phyloP scores from a whole-genome alignment of 2,113 vertebrate species.

The Entelurus aequoreus region DNA sequence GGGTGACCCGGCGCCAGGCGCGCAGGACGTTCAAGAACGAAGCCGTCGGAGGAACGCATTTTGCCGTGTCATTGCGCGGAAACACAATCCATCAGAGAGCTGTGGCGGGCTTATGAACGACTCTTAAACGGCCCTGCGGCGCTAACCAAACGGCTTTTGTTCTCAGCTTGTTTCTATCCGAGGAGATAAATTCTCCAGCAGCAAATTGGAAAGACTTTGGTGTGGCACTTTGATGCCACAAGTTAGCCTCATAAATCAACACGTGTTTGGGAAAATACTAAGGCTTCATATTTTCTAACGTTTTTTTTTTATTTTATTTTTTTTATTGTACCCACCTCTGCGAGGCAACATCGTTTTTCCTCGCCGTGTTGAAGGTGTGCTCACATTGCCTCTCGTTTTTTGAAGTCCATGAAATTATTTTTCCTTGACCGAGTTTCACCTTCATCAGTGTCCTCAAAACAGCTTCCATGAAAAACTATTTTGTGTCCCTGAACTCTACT shows the following conservation, averaged over 20 bases:
- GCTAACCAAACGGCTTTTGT: conserved; percentile 47
- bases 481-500: too few species aligned
- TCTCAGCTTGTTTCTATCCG: conserved; percentile 19
- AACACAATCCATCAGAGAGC: conserved; percentile 25
- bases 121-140: conserved; percentile 33
- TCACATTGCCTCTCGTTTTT: background rate
- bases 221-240: conserved; percentile 38
- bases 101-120: conserved; percentile 33
- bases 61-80: conserved; percentile 15
- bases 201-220: conserved; percentile 53
- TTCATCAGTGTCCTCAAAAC: conserved; percentile 15
- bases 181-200: conserved; percentile 54
- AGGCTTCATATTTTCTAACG: background rate
- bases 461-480: conserved; percentile 9
- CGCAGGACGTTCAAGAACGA: conserved; percentile 16
- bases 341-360: conserved; percentile 19
- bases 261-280: conserved; percentile 5
- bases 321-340: conserved; percentile 4
- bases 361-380: conserved; percentile 7
- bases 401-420: conserved; percentile 20
- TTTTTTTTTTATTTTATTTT: background rate
- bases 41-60: conserved; percentile 5
- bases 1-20: conserved; percentile 18
- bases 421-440: conserved; percentile 16
- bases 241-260: conserved; percentile 40